Conservation (phyloP, 2,888 invertebrate genomes). For the Lepidocyrtinus sp. region DNA sequence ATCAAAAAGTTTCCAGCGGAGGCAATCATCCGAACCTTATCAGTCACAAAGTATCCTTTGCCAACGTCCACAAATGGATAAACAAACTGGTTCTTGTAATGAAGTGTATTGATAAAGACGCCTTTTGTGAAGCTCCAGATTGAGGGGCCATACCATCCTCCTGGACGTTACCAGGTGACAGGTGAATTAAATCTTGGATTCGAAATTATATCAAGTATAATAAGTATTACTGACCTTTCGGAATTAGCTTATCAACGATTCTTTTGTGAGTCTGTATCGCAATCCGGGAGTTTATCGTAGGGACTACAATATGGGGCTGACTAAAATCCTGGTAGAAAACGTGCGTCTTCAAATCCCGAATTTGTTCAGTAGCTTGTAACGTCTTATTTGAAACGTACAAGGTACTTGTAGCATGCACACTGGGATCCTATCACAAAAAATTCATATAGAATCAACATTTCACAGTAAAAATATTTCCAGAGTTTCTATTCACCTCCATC, state of each 20-base stretch:
- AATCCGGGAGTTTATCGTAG: conserved; percentile 63
- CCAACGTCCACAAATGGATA: conserved; percentile 59
- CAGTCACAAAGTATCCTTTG: conserved; percentile 57
- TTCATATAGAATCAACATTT: conserved; percentile 9
- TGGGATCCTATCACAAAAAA: conserved; percentile 58
- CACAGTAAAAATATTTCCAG: not conserved
- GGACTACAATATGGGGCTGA: conserved; percentile 60
- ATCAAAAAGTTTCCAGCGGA: conserved; percentile 61
- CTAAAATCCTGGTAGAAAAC: conserved; percentile 63
- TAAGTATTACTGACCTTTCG: conserved; percentile 64
- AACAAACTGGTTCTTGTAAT: conserved; percentile 61
- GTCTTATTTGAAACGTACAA: conserved; percentile 60
- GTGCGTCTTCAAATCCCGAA: conserved; percentile 60
- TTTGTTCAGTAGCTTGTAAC: conserved; percentile 38
- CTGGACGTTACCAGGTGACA: conserved; percentile 26
- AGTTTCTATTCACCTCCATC: conserved; percentile 50
- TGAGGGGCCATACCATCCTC: conserved; percentile 66
- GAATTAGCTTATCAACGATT: conserved; percentile 64
- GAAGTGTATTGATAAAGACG: conserved; percentile 64
- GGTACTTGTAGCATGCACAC: conserved; percentile 55
- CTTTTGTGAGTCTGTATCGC: conserved; percentile 63
- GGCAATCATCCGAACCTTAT: conserved; percentile 63
- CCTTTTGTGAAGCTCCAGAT: conserved; percentile 66
- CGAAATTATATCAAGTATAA: no score
- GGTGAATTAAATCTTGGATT: no score